phyloP scores from a whole-genome alignment of 2,113 vertebrate species.

The Campylomormyrus tamandua region DNA sequence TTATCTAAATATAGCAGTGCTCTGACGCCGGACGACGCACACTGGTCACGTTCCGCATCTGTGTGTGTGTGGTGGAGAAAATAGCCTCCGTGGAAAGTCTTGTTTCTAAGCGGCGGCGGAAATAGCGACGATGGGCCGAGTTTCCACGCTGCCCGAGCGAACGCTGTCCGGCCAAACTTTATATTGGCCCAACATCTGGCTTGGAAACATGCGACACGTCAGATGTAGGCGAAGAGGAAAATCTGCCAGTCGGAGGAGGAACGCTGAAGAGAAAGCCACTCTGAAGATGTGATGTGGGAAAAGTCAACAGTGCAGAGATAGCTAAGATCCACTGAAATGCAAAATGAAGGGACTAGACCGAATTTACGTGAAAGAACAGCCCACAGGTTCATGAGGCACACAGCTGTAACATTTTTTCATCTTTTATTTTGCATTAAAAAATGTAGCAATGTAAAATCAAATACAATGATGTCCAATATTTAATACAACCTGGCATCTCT shows the following conservation, averaged over 20 bases:
- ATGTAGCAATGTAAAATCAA: slow-evolving; percentile 6
- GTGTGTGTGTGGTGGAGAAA: background rate
- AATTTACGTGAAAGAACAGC: background rate
- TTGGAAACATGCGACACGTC: slow-evolving; percentile 1
- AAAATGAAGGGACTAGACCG: background rate
- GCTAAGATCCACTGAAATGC: background rate
- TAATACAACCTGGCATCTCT: background rate
- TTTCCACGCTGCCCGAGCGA: slow-evolving; percentile 1
- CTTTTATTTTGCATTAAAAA: slow-evolving; percentile 18
- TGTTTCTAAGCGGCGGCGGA: background rate
- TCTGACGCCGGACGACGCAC: background rate
- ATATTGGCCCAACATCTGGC: background rate
- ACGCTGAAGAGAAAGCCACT: background rate
- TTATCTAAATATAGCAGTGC: slow-evolving; percentile 26
- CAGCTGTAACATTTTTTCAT: background rate
- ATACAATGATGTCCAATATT: background rate
- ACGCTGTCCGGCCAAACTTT: background rate
- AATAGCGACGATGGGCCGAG: background rate
- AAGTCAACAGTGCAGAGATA: background rate
- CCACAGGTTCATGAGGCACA: background rate
- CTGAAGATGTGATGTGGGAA: background rate
- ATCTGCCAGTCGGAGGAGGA: background rate
- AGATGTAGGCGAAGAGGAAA: background rate
- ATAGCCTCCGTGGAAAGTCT: background rate
- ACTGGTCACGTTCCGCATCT: background rate